A percentile compares a stretch with the other conserved stretches of the same genome.
Evolutionary conservation across 2,797 vertebrate genomes (phyloP).

Genomic region (Clamator glandarius): DNA sequence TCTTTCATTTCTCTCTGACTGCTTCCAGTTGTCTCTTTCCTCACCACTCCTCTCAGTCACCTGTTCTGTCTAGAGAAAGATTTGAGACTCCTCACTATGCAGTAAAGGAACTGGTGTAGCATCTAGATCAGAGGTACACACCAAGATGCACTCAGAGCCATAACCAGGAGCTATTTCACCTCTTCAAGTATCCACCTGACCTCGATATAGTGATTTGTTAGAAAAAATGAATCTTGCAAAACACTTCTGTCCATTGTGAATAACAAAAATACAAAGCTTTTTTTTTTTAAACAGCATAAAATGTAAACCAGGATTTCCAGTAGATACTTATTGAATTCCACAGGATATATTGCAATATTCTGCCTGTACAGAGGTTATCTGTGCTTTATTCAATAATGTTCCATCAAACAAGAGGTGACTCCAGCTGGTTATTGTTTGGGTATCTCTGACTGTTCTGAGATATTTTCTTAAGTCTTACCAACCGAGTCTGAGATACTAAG

Average conservation of each 20-base stretch:
- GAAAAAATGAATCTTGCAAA: background rate
- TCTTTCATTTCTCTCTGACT: background rate
- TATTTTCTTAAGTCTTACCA: background rate
- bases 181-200: background rate
- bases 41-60: background rate
- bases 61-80: background rate
- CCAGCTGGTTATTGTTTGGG: background rate
- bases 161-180: background rate
- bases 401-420: background rate
- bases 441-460: background rate
- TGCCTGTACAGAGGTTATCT: background rate
- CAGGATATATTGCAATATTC: background rate
- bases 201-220: background rate
- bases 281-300: background rate
- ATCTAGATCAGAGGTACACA: background rate
- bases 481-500: background rate
- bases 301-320: background rate
- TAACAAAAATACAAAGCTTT: background rate
- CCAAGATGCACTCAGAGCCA: background rate
- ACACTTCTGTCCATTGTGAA: background rate
- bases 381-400: background rate
- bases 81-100: background rate
- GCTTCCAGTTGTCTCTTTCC: background rate
- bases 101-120: background rate
- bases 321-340: background rate